A percentile compares a stretch with the other conserved stretches of the same genome.
phyloP scores from a whole-genome alignment of 2,888 invertebrate genomes.

The Deroplatys truncata region DNA sequence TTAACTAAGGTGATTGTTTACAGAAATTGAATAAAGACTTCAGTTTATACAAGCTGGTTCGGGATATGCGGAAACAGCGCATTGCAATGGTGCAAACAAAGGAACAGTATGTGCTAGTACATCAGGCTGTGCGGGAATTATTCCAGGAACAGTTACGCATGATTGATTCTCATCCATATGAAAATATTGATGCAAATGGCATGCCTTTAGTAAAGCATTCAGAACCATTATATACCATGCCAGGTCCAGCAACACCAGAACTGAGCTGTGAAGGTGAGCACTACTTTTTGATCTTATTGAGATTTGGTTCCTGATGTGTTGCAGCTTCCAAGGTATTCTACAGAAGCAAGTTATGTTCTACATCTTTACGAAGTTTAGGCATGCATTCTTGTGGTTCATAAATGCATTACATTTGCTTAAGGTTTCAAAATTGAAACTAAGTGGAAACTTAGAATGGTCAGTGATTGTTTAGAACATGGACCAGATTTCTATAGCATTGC shows the following conservation, averaged over 20 bases:
- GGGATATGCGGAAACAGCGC: constrained; percentile 52
- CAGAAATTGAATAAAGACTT: constrained; percentile 48
- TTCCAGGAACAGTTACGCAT: constrained; percentile 51
- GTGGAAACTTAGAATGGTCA: too few species aligned
- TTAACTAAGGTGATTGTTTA: not conserved
- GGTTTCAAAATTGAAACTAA: too few species aligned
- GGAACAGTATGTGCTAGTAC: constrained; percentile 54
- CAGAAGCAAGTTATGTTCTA: too few species aligned
- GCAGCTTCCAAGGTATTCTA: not conserved
- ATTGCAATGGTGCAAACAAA: constrained; percentile 52
- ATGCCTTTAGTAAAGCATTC: constrained; percentile 38
- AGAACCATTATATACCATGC: constrained; percentile 39
- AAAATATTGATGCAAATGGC: constrained; percentile 47
- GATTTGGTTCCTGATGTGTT: not conserved
- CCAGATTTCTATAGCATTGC: too few species aligned
- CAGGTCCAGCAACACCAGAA: constrained; percentile 30
- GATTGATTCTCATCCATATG: constrained; percentile 52
- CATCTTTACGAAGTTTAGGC: too few species aligned
- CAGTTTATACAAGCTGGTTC: constrained; percentile 49
- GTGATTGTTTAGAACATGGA: too few species aligned
- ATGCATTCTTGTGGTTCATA: too few species aligned
- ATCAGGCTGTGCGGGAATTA: constrained; percentile 50
- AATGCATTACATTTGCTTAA: too few species aligned
- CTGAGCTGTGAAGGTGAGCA: constrained; percentile 31
- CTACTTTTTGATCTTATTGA: not conserved